phyloP scores from a whole-genome alignment of 2,888 invertebrate species.

The Drosophila parthenogenetica region DNA sequence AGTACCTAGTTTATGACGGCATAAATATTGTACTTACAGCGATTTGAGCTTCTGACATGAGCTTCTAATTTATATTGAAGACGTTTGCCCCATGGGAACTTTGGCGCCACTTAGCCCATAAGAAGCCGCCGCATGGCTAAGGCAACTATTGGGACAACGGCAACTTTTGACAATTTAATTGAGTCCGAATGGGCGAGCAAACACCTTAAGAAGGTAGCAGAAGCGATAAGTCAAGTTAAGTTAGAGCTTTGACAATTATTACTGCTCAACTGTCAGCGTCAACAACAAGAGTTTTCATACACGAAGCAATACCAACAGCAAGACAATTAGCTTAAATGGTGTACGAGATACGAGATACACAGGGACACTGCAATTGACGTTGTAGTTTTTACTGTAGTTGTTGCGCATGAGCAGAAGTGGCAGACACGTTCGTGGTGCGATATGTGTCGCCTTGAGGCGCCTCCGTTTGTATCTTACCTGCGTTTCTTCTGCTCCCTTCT shows the following conservation, averaged over 20 bases:
- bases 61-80: conserved; percentile 71
- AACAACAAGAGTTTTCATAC: conserved; percentile 41
- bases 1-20: conserved; percentile 62
- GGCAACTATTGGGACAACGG: conserved; percentile 33
- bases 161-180: conserved; percentile 75
- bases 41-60: conserved; percentile 53
- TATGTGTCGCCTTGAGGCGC: conserved; percentile 74
- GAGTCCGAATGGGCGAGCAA: conserved; percentile 55
- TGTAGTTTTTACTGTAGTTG: conserved; percentile 2
- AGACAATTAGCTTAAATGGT: conserved; percentile 65
- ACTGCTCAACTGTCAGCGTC: conserved; percentile 75
- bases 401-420: conserved; percentile 70
- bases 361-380: conserved; percentile 19
- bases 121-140: conserved; percentile 28
- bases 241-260: conserved; percentile 80
- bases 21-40: conserved; percentile 46
- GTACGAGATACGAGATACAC: conserved; percentile 63
- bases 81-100: conserved; percentile 35
- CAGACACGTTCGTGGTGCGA: conserved; percentile 71
- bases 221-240: conserved; percentile 72
- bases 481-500: conserved; percentile 3
- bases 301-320: conserved; percentile 15
- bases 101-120: conserved; percentile 59
- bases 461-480: conserved; percentile 31
- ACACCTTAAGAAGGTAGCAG: conserved; percentile 47